Evolutionary conservation across 2,113 vertebrate genomes (phyloP), one percentile per base, ranked within the genome.

Genomic region (Heteronetta atricapilla): DNA sequence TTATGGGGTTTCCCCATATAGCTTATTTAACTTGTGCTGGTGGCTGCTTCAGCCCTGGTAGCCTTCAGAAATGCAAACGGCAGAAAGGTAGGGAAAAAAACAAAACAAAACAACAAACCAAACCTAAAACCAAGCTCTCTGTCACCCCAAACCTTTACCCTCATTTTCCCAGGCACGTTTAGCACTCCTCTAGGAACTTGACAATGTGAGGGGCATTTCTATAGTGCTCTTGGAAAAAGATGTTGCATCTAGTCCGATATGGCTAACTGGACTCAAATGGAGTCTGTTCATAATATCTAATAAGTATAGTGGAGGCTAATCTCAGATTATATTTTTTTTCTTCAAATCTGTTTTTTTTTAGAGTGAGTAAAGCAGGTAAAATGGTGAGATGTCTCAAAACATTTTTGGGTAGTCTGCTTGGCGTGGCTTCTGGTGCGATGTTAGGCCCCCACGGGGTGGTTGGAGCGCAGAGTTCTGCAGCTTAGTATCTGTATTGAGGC

Each of bases 1-100:
- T 83, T 83, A 29, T 68, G 66, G 86, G 83, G 66, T 69, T 96
- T 82, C 38, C 74, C 33, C 5, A 2, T 80, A 42, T 38, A 82
- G 66, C n/a, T 76, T 76, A 76, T 85, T 92, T 92, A 82, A 50
- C 4, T 7, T 78, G 42, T 78, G 52, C 52, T 84, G 53, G 48
- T 58, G 34, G 36, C 64, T 81, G 14, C 48, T 40, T 40, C 44
- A 66, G 53, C 58, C 34, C 5, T 78, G 10, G 11, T 40, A 82
- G 38, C n/a, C 34, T 85, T 95, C 33, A 74, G 63, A 90, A 95
- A 63, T 53, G 23, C 33, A n/a, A 63, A 64, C 20, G 75, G 33
- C 38, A 79, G 53, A 75, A 72, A 58, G 67, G 18, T 7, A 10
- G 33, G 33, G 64, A 36, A 72, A 78, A 48, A 89, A 73, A 46